Conservation (phyloP, 2,797 vertebrate species). For the Mico argentatus region DNA sequence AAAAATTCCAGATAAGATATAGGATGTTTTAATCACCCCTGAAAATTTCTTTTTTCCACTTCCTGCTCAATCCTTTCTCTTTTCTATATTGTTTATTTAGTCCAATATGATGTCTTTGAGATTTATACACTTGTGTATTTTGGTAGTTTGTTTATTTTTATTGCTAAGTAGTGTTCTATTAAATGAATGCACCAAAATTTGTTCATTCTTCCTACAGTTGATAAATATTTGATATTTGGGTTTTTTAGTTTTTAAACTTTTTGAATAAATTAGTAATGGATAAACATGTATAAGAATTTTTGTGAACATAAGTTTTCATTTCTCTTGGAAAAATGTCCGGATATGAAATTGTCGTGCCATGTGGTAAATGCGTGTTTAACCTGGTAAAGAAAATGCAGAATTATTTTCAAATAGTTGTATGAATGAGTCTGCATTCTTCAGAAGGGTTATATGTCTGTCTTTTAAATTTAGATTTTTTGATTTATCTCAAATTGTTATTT, state of each 20-base stretch:
- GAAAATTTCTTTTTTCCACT: background rate
- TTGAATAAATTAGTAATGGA: background rate
- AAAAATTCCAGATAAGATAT: background rate
- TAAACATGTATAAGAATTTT: background rate
- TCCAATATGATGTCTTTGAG: background rate
- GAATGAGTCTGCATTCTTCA: background rate
- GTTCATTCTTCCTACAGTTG: background rate
- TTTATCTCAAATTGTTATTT: background rate
- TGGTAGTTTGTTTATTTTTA: background rate
- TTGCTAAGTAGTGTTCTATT: background rate
- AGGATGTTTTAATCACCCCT: too few species aligned
- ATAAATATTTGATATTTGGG: background rate
- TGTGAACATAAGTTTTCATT: background rate
- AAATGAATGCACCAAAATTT: too few species aligned
- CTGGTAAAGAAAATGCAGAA: background rate
- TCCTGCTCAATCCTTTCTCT: background rate
- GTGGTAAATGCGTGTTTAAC: background rate
- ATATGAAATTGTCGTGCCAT: too few species aligned
- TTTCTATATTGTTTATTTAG: background rate
- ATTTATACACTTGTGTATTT: background rate
- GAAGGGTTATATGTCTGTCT: background rate
- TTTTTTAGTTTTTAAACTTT: background rate
- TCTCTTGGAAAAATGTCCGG: too few species aligned
- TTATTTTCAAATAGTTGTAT: background rate
- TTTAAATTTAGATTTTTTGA: background rate